A percentile compares a stretch with the other conserved stretches of the same genome.
Conservation (phyloP, 2,888 invertebrate species). For the Heteropelma amictum region DNA sequence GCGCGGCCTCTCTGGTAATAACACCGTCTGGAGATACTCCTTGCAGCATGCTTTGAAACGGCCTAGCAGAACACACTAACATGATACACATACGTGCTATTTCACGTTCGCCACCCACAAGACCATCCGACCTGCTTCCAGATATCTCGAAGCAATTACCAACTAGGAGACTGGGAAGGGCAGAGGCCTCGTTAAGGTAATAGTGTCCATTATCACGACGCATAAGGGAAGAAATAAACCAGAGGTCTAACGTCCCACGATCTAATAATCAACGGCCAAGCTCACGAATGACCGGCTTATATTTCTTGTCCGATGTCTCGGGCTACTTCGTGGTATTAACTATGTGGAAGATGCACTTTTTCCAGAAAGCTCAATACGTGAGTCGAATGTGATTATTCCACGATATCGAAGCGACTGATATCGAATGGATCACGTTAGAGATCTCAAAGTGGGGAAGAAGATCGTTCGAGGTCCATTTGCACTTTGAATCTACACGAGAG, state of each 20-base stretch:
- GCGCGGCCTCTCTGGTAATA: constrained; percentile 73
- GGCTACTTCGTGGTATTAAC: too few species aligned
- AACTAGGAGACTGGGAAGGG: constrained; percentile 72
- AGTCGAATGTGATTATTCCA: constrained; percentile 59
- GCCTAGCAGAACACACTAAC: constrained; percentile 36
- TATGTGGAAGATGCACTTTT: too few species aligned
- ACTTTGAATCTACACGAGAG: background rate
- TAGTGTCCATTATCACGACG: constrained; percentile 75
- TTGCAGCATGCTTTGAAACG: constrained; percentile 38
- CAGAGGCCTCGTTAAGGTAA: constrained; percentile 73
- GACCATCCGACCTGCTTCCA: constrained; percentile 61
- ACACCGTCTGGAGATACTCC: constrained; percentile 69
- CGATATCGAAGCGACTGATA: constrained; percentile 66
- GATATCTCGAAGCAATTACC: constrained; percentile 76
- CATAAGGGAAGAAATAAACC: constrained; percentile 74
- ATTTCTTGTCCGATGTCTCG: constrained; percentile 26
- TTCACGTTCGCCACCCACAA: constrained; percentile 43
- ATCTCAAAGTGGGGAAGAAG: constrained; percentile 58
- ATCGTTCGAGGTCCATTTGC: constrained; percentile 10
- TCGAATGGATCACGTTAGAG: constrained; percentile 66
- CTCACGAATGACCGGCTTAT: constrained; percentile 54
- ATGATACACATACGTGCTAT: constrained; percentile 27
- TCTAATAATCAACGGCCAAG: constrained; percentile 66
- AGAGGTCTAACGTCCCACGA: constrained; percentile 65
- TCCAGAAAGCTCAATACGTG: too few species aligned